phyloP scores from a whole-genome alignment of 1,140 invertebrate species.

The Wasmannia auropunctata region DNA sequence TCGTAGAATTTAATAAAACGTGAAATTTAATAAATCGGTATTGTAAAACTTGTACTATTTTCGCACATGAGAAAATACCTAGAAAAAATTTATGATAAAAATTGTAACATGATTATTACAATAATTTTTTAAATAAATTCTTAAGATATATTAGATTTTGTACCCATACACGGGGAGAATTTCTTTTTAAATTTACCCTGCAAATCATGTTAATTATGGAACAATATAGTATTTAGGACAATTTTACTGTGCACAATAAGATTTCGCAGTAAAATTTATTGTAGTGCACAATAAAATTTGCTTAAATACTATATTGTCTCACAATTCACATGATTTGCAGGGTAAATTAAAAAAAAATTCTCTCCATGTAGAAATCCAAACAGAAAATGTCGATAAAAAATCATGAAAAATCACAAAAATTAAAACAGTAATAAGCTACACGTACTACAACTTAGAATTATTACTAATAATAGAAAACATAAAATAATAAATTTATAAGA shows the following conservation, averaged over 20 bases:
- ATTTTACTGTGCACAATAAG: no score
- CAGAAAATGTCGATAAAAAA: background rate
- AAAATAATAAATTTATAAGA: background rate
- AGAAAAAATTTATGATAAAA: background rate
- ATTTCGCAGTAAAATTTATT: no score
- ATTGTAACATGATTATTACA: background rate
- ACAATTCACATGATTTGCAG: no score
- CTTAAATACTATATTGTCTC: no score
- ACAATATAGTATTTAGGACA: no score
- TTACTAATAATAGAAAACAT: no score
- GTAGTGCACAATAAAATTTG: no score
- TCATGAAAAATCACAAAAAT: background rate
- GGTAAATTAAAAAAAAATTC: no score
- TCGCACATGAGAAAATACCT: background rate
- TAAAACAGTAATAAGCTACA: background rate
- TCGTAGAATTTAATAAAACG: no score
- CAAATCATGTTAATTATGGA: no score
- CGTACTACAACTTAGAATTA: background rate
- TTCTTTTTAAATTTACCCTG: no score
- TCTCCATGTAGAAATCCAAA: background rate
- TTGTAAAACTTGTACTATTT: background rate
- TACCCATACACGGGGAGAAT: no score
- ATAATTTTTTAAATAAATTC: background rate
- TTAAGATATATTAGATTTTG: background rate
- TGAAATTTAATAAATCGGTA: slow-evolving; percentile 32